Conservation (phyloP, 2,113 vertebrate genomes). For the Atrichornis clamosus region DNA sequence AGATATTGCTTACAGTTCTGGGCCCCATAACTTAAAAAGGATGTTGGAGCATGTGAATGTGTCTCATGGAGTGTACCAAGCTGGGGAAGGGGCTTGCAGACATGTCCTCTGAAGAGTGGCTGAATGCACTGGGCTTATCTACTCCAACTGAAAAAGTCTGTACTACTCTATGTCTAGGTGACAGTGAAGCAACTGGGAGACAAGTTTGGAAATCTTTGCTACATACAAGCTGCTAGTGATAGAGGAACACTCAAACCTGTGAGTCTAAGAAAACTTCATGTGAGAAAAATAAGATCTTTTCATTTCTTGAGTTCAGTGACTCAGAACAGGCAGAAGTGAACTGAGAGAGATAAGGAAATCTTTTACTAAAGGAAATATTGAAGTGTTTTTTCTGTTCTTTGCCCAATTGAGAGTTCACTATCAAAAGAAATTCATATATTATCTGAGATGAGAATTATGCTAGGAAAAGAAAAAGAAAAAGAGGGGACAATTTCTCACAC, state of each 20-base stretch:
- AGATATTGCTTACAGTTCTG: not conserved
- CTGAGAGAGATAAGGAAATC: not conserved
- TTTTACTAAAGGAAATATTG: not conserved
- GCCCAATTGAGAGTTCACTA: not conserved
- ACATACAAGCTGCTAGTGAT: not conserved
- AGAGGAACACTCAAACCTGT: not conserved
- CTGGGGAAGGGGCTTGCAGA: not conserved
- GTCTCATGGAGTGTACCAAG: not conserved
- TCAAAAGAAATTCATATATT: not conserved
- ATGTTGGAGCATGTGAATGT: accelerated
- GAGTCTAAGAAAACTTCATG: not conserved
- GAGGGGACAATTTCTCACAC: not conserved
- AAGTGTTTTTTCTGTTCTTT: not conserved
- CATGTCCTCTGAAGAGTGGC: too few species aligned
- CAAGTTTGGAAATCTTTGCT: not conserved
- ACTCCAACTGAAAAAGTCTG: not conserved
- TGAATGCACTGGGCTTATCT: not conserved
- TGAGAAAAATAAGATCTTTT: slow-evolving; percentile 22
- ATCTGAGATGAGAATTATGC: not conserved
- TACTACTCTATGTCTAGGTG: not conserved
- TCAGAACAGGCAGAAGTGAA: not conserved
- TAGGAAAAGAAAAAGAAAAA: not conserved
- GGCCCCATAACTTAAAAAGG: not conserved
- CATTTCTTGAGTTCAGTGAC: slow-evolving; percentile 9
- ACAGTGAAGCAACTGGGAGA: not conserved